Conservation (phyloP, 2,113 vertebrate genomes). For the Nansenia antarctica region DNA sequence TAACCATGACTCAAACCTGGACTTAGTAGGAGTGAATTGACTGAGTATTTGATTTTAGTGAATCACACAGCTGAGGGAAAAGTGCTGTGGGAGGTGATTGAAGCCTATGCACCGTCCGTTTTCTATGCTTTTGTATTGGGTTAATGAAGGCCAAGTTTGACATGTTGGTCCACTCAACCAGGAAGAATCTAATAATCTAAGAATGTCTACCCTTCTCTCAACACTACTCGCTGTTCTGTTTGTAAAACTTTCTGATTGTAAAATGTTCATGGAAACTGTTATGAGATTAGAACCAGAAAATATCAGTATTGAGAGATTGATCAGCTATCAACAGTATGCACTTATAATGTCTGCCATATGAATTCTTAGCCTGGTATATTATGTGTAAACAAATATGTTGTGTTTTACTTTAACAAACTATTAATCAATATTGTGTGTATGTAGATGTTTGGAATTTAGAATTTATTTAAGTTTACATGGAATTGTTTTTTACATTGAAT, state of each 20-base stretch:
- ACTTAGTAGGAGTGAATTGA: too few species aligned
- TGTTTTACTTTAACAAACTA: background rate
- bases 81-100: too few species aligned
- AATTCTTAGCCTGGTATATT: background rate
- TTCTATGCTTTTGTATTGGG: too few species aligned
- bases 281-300: conserved; percentile 1
- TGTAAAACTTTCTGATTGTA: background rate
- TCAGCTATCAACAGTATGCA: conserved; percentile 15
- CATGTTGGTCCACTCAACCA: too few species aligned
- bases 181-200: too few species aligned
- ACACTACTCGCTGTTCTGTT: background rate
- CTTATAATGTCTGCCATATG: conserved; percentile 8
- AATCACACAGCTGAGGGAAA: too few species aligned
- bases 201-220: conserved; percentile 6
- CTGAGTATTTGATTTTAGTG: too few species aligned
- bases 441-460: background rate
- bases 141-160: too few species aligned
- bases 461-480: background rate
- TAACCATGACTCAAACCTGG: too few species aligned
- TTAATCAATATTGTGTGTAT: background rate
- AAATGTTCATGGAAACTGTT: background rate
- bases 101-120: too few species aligned
- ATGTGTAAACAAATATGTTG: background rate
- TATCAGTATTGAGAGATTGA: conserved; percentile 48
- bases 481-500: background rate